Conservation (phyloP, 2,888 invertebrate genomes). For the Drosophila peninsularis region DNA sequence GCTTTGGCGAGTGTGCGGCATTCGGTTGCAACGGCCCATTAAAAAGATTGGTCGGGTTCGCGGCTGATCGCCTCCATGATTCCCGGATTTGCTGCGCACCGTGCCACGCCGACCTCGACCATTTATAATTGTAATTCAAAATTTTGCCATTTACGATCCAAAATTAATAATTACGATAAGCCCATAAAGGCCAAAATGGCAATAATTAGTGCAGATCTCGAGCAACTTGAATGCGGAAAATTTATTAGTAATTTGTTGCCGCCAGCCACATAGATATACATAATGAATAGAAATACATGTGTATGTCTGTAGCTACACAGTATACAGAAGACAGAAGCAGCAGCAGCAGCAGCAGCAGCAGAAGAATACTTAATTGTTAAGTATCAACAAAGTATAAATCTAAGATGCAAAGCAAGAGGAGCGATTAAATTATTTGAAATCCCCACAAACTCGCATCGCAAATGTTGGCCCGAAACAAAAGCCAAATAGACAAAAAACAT, state of each 20-base stretch:
- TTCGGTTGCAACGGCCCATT: conserved; percentile 68
- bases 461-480: conserved; percentile 63
- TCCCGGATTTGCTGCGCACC: conserved; percentile 38
- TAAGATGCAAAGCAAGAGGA: conserved; percentile 62
- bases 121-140: conserved; percentile 48
- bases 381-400: conserved; percentile 81
- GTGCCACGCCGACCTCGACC: conserved; percentile 45
- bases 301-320: conserved; percentile 23
- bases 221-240: conserved; percentile 41
- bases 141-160: conserved; percentile 38
- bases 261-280: not conserved
- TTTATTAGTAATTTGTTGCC: conserved; percentile 41
- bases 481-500: conserved; percentile 58
- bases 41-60: conserved; percentile 58
- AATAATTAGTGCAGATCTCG: conserved; percentile 50
- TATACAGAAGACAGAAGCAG: conserved; percentile 46
- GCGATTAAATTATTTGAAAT: conserved; percentile 74
- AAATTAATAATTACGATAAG: conserved; percentile 32
- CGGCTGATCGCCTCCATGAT: conserved; percentile 61
- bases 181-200: conserved; percentile 27
- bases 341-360: conserved; percentile 26
- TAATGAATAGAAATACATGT: not conserved
- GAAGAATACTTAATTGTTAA: conserved; percentile 74
- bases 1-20: conserved; percentile 66
- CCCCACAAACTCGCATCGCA: conserved; percentile 49